Conservation (phyloP, 2,888 invertebrate species). For the Willowsia nigromaculata region DNA sequence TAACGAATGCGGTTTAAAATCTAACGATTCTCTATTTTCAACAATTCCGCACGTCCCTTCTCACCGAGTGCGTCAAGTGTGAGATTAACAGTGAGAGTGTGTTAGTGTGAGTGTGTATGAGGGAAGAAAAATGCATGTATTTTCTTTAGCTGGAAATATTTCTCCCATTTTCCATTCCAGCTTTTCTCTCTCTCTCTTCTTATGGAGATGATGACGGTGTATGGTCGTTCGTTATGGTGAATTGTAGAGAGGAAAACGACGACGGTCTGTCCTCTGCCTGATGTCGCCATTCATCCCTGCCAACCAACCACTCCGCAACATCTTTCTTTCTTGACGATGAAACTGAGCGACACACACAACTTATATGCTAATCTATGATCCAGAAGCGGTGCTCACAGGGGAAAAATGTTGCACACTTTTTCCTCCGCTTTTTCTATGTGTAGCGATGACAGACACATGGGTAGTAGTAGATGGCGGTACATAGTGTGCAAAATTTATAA, state of each 20-base stretch:
- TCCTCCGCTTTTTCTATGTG: not conserved
- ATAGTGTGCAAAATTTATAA: conserved; percentile 14
- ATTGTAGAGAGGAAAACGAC: no score
- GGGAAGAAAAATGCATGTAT: not conserved
- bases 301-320: not conserved
- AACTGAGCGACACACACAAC: conserved; percentile 46
- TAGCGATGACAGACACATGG: not conserved
- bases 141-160: not conserved
- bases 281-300: conserved; percentile 28
- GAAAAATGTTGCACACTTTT: conserved; percentile 36
- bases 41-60: not conserved
- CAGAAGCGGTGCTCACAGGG: conserved; percentile 3
- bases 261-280: not conserved
- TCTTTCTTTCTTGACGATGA: not conserved
- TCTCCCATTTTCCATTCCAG: not conserved
- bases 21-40: not conserved
- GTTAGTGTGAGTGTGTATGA: not conserved
- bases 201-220: not conserved
- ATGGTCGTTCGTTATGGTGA: not conserved
- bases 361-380: conserved; percentile 69
- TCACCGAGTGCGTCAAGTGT: not conserved
- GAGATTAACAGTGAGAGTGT: not conserved
- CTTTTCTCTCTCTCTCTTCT: not conserved
- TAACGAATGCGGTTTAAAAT: not conserved
- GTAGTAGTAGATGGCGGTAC: not conserved